Conservation (phyloP, 1,140 invertebrate genomes). For the Gryon sp. region DNA sequence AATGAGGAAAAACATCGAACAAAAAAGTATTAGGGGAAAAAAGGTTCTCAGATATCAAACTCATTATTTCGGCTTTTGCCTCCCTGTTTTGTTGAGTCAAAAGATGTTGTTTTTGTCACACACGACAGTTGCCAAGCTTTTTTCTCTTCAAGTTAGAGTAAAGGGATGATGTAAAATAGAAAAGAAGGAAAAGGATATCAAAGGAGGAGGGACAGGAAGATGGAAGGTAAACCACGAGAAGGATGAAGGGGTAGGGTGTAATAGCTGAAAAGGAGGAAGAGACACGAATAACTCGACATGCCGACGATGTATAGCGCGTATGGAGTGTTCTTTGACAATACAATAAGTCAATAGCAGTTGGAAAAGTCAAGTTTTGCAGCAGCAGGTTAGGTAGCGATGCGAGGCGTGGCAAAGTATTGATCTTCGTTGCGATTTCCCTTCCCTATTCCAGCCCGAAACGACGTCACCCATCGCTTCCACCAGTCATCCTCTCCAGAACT, state of each 20-base stretch:
- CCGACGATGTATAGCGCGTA: neutral
- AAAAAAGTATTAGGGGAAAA: too few species aligned
- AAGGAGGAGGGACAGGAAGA: neutral
- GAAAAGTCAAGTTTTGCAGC: conserved; percentile 70
- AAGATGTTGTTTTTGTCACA: conserved; percentile 9
- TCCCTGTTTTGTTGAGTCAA: too few species aligned
- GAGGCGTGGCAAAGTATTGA: conserved; percentile 78
- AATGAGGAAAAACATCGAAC: too few species aligned
- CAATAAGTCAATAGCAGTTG: conserved; percentile 58
- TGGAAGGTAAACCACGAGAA: neutral
- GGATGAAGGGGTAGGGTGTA: neutral
- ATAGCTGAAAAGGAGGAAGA: neutral
- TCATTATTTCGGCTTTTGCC: too few species aligned
- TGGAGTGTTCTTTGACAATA: conserved; percentile 39
- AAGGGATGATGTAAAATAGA: neutral
- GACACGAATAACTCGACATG: conserved; percentile 6
- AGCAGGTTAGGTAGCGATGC: conserved; percentile 70
- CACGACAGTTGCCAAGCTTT: conserved; percentile 14
- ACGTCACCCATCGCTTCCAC: conserved; percentile 72
- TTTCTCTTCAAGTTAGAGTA: conserved; percentile 19
- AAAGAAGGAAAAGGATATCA: too few species aligned
- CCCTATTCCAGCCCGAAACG: conserved; percentile 64
- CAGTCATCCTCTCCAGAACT: conserved; percentile 62
- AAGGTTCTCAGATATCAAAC: too few species aligned
- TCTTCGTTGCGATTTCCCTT: conserved; percentile 74